Conservation (phyloP, 2,113 vertebrate species). For the Oreocharis arfaki region DNA sequence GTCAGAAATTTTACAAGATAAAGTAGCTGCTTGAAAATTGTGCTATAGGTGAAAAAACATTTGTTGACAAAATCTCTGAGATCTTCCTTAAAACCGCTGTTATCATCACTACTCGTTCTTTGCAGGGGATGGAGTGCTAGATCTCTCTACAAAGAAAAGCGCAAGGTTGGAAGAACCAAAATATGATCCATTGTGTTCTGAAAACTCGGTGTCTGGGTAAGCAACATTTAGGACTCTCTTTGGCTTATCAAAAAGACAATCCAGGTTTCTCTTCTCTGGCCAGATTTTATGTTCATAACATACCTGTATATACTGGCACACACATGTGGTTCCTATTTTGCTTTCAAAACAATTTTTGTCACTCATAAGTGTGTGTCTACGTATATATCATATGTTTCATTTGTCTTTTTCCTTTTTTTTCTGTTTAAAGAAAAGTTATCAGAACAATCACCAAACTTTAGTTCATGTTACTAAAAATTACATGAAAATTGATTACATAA, state of each 20-base stretch:
- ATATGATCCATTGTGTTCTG: slow-evolving; percentile 78
- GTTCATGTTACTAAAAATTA: slow-evolving; percentile 82
- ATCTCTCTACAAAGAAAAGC: slow-evolving; percentile 93
- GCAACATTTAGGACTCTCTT: slow-evolving; percentile 67
- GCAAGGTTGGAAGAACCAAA: slow-evolving; percentile 78
- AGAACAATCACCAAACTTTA: slow-evolving; percentile 87
- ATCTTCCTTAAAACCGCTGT: slow-evolving; percentile 15
- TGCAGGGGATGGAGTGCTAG: slow-evolving; percentile 91
- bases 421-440: slow-evolving; percentile 86
- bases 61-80: not conserved
- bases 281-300: slow-evolving; percentile 53
- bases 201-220: slow-evolving; percentile 87
- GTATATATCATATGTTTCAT: slow-evolving; percentile 77
- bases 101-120: slow-evolving; percentile 17
- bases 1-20: not conserved
- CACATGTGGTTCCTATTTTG: slow-evolving; percentile 50
- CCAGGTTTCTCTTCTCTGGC: slow-evolving; percentile 32
- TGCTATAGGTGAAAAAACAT: not conserved
- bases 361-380: slow-evolving; percentile 77
- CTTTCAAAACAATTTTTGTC: slow-evolving; percentile 70
- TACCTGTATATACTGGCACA: slow-evolving; percentile 63
- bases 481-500: slow-evolving; percentile 62
- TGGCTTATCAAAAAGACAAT: slow-evolving; percentile 23
- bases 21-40: not conserved
- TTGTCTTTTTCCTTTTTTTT: slow-evolving; percentile 78